phyloP scores from a whole-genome alignment of 2,113 vertebrate species.

The Anas platyrhynchos region DNA sequence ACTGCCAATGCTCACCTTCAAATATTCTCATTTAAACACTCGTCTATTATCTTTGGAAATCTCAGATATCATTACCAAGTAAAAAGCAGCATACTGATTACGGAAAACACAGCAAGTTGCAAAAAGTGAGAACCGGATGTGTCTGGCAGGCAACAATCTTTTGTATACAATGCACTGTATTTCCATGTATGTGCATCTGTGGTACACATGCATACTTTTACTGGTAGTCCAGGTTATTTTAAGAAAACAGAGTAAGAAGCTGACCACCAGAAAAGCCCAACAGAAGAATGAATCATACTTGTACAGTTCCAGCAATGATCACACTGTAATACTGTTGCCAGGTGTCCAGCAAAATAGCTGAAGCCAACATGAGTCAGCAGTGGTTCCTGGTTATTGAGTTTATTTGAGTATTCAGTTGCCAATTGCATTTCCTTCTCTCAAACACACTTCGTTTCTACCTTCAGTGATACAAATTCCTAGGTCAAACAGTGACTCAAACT shows the following conservation, averaged over 20 bases:
- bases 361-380: background rate
- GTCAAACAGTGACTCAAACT: background rate
- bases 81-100: background rate
- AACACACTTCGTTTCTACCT: background rate
- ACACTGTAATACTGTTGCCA: background rate
- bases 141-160: background rate
- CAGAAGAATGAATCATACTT: background rate
- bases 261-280: background rate
- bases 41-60: background rate
- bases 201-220: fast-evolving
- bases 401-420: background rate
- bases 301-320: background rate
- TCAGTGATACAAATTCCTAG: background rate
- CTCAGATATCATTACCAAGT: background rate
- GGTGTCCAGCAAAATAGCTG: background rate
- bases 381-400: background rate
- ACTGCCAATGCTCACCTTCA: background rate
- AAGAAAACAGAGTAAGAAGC: background rate
- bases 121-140: background rate
- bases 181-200: background rate
- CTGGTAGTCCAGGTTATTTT: background rate
- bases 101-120: background rate
- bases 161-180: background rate
- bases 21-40: background rate
- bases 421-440: background rate